Percentiles rank a stretch among this genome's conserved stretches.
Conservation (phyloP, 2,113 vertebrate genomes). For the Nycticebus coucang region DNA sequence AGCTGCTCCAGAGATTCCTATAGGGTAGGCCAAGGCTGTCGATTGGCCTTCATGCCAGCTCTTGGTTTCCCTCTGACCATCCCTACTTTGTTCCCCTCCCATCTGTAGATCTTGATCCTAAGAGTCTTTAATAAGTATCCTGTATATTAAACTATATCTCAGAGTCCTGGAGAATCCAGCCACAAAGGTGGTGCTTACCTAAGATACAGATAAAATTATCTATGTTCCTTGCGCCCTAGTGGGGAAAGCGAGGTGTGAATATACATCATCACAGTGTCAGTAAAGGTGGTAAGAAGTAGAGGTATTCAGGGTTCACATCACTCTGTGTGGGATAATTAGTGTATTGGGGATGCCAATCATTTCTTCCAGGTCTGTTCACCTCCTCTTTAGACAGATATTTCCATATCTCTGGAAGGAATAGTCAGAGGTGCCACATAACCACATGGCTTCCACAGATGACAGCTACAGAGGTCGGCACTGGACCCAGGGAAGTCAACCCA, state of each 20-base stretch:
- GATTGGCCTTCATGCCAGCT: neutral
- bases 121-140: neutral
- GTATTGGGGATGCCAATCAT: neutral
- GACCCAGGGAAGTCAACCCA: neutral
- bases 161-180: neutral
- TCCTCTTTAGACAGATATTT: neutral
- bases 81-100: neutral
- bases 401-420: neutral
- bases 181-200: too few species aligned
- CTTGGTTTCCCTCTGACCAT: neutral
- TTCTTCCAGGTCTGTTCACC: neutral
- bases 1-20: neutral
- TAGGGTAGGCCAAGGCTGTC: neutral
- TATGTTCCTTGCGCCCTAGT: neutral
- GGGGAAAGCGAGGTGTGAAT: neutral
- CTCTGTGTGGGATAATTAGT: neutral
- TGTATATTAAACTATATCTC: neutral
- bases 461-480: neutral
- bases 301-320: neutral
- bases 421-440: neutral
- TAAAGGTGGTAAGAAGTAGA: neutral
- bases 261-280: neutral
- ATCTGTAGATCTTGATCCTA: neutral
- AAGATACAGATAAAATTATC: neutral
- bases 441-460: neutral